Percentiles rank a stretch among this genome's conserved stretches.
Conservation (phyloP, 2,888 invertebrate species). For the Hydrotaea diabolus region DNA sequence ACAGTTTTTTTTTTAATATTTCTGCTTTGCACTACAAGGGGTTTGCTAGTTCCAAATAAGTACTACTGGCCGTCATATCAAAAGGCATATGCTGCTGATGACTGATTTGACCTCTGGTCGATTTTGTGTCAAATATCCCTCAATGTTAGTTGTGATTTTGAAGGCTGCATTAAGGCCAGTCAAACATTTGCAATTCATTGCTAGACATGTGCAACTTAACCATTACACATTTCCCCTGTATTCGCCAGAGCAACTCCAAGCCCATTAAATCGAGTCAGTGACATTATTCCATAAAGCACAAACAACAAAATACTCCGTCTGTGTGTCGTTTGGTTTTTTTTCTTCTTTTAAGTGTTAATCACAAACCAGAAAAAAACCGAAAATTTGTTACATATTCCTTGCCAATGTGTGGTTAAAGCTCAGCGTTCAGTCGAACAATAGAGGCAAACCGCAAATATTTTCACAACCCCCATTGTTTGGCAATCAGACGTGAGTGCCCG, state of each 20-base stretch:
- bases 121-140: too few relatives aligned
- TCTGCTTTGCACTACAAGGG: too few relatives aligned
- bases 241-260: neutral
- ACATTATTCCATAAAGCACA: neutral
- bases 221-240: neutral
- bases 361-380: constrained; percentile 23
- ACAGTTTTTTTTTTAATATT: too few relatives aligned
- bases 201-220: neutral
- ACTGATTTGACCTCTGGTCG: neutral
- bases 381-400: constrained; percentile 49
- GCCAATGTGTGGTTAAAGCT: constrained; percentile 54
- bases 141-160: neutral
- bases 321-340: too few relatives aligned
- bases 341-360: constrained; percentile 56
- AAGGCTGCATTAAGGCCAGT: neutral
- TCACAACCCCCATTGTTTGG: constrained; percentile 66
- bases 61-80: too few relatives aligned
- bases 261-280: constrained; percentile 16
- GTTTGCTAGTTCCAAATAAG: too few relatives aligned
- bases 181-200: neutral
- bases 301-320: neutral
- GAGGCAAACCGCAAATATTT: constrained; percentile 62
- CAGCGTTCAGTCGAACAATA: constrained; percentile 62
- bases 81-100: too few relatives aligned
- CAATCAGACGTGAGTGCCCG: constrained; percentile 26